Conservation (phyloP, 2,888 invertebrate genomes). For the Cactoblastis cactorum region DNA sequence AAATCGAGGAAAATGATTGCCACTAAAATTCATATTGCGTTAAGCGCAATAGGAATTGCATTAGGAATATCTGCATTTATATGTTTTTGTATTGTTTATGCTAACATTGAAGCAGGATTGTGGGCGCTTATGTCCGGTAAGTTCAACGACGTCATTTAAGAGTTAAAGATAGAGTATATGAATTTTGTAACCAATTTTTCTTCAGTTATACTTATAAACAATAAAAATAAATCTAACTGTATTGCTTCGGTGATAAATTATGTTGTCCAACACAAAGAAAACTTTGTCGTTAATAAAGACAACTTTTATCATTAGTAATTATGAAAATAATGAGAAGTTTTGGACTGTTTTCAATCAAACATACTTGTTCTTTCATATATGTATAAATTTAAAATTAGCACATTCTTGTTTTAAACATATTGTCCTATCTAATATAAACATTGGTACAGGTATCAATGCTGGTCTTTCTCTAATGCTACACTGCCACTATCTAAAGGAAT, state of each 20-base stretch:
- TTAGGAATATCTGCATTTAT: constrained; percentile 67
- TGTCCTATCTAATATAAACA: not conserved
- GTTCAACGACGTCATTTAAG: constrained; percentile 19
- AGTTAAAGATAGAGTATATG: no score
- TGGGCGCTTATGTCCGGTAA: constrained; percentile 71
- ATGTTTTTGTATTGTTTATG: constrained; percentile 69
- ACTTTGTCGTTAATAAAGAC: no score
- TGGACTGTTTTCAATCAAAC: no score
- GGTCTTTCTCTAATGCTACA: constrained; percentile 58
- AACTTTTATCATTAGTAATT: no score
- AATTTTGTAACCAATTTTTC: no score
- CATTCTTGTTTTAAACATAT: not conserved
- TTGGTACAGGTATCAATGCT: constrained; percentile 54
- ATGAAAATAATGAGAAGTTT: no score
- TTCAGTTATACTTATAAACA: no score
- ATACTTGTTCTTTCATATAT: no score
- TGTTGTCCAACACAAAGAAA: no score
- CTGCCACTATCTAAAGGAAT: constrained; percentile 62
- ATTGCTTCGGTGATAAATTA: no score
- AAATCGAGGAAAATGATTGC: constrained; percentile 55
- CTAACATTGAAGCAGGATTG: constrained; percentile 71
- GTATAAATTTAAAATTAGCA: no score
- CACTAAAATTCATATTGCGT: constrained; percentile 60
- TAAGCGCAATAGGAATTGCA: constrained; percentile 57
- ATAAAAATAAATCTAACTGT: no score